A percentile compares a stretch with the other conserved stretches of the same genome.
Conservation (phyloP, 2,888 invertebrate genomes). For the Rutpela maculata region DNA sequence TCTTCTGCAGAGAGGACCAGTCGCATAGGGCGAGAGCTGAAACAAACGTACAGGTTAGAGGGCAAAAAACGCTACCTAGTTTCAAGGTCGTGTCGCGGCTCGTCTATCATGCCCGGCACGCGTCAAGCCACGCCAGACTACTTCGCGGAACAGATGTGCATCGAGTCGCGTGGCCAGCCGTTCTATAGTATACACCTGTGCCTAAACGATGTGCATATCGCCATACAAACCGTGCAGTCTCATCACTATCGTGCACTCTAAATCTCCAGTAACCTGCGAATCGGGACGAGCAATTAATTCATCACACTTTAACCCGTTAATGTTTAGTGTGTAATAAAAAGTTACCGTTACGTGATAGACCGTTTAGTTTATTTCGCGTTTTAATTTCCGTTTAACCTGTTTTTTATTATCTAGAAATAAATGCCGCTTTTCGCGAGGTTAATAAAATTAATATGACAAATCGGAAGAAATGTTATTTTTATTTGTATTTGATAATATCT, state of each 20-base stretch:
- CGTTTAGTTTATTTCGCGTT: too few species aligned
- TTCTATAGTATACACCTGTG: constrained; percentile 55
- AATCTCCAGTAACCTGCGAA: constrained; percentile 27
- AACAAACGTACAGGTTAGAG: constrained; percentile 65
- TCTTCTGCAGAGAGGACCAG: constrained; percentile 89
- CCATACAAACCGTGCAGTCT: constrained; percentile 50
- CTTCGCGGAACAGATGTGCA: constrained; percentile 64
- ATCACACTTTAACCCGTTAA: not conserved
- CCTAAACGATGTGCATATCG: constrained; percentile 31
- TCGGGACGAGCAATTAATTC: constrained; percentile 24
- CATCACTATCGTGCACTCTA: constrained; percentile 36
- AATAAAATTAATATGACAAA: not conserved
- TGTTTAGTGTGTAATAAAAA: not conserved
- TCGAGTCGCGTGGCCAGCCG: constrained; percentile 61
- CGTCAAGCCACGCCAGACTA: constrained; percentile 60
- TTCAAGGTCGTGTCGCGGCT: constrained; percentile 62
- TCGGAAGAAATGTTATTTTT: not conserved
- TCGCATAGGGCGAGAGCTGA: constrained; percentile 91
- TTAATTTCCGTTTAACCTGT: not conserved
- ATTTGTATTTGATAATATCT: constrained; percentile 3
- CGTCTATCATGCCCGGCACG: constrained; percentile 61
- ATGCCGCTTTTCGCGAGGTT: not conserved
- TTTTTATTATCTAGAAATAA: not conserved
- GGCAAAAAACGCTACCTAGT: constrained; percentile 65
- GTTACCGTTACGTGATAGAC: not conserved